Evolutionary conservation across 2,888 invertebrate species (phyloP).

Genomic region (Drosophila recens): DNA sequence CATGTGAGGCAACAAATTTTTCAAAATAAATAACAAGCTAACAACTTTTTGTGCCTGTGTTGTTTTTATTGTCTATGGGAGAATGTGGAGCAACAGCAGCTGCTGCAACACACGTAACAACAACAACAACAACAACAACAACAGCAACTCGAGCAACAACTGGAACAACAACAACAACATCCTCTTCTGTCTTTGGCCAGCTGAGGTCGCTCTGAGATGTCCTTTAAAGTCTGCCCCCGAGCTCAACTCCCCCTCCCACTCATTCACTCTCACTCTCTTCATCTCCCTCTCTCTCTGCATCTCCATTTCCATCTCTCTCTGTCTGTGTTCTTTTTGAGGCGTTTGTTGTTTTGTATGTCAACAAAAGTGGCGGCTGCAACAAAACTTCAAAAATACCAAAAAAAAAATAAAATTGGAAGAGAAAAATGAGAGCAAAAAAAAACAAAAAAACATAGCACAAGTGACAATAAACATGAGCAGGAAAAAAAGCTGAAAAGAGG

Average conservation of each 20-base stretch:
- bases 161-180: conserved; percentile 38
- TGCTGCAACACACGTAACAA: conserved; percentile 42
- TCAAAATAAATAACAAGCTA: conserved; percentile 42
- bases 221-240: conserved; percentile 15
- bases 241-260: conserved; percentile 1
- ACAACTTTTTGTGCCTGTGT: conserved; percentile 16
- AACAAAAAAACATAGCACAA: conserved; percentile 46
- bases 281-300: neutral
- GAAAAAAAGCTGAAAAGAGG: conserved; percentile 20
- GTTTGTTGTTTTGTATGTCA: conserved; percentile 67
- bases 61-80: conserved; percentile 44
- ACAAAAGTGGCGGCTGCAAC: conserved; percentile 57
- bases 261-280: neutral
- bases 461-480: conserved; percentile 60
- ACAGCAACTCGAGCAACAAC: conserved; percentile 39
- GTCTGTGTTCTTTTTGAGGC: conserved; percentile 50
- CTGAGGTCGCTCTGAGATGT: conserved; percentile 27
- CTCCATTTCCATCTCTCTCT: neutral
- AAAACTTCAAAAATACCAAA: conserved; percentile 36
- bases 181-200: conserved; percentile 42
- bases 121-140: conserved; percentile 49
- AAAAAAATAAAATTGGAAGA: neutral
- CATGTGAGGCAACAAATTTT: conserved; percentile 45
- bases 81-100: conserved; percentile 63
- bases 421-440: conserved; percentile 14